These are phyloP conservation scores for Pteria penguin DNA, from an alignment of 2,888 invertebrate species.

Conservation along the genomic window DNA sequence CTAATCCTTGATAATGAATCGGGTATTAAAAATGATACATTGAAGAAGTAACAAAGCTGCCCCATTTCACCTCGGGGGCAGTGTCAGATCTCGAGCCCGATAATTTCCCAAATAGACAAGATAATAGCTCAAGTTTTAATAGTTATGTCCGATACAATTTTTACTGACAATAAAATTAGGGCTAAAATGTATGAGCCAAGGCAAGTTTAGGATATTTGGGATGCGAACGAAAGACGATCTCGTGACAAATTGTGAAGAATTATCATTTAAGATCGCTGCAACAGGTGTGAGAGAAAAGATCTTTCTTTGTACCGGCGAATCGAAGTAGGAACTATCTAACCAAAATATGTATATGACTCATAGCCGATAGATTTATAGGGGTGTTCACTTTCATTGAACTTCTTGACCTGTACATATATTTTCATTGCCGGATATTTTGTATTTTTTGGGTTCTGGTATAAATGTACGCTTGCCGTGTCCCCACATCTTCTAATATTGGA, in stretches of 20 bases:
- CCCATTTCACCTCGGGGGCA: slow-evolving; percentile 20
- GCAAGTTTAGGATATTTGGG: neutral
- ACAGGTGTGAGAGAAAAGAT: neutral
- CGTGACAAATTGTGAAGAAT: neutral
- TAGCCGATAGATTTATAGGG: neutral
- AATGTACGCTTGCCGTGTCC: too few species aligned
- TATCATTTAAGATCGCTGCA: neutral
- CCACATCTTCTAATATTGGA: too few species aligned
- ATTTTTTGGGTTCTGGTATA: too few species aligned
- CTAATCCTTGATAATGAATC: slow-evolving; percentile 12
- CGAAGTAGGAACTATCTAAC: too few species aligned
- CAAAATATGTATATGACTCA: too few species aligned
- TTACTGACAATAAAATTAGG: slow-evolving; percentile 26
- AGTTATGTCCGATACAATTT: slow-evolving; percentile 1
- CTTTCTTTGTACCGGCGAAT: neutral
- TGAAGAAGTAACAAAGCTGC: slow-evolving; percentile 19
- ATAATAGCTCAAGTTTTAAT: slow-evolving; percentile 33
- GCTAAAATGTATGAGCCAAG: slow-evolving; percentile 20
- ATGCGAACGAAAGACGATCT: neutral
- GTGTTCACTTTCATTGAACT: neutral
- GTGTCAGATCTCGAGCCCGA: slow-evolving; percentile 34
- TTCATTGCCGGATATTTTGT: too few species aligned
- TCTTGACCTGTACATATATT: neutral
- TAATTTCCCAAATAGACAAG: slow-evolving; percentile 29
- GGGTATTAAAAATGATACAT: slow-evolving; percentile 40